These are phyloP conservation scores for Dendrocincla fuliginosa DNA, from an alignment of 2,797 vertebrate species.

Conservation along the genomic window DNA sequence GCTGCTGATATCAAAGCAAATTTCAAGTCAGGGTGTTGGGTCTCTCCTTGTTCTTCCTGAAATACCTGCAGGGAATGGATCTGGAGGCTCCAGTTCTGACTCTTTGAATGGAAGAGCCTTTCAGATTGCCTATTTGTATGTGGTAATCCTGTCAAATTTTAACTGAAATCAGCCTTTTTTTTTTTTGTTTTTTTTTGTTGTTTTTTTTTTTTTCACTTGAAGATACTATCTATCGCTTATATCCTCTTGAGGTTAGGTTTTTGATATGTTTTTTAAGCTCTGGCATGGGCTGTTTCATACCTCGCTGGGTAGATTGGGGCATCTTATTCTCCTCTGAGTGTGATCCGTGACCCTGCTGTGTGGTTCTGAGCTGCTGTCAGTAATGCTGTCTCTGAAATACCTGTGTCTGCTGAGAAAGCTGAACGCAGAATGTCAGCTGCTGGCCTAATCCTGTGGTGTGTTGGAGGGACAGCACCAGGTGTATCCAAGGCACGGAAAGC, in stretches of 20 bases:
- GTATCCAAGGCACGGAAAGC: not conserved
- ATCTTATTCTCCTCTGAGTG: not conserved
- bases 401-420: not conserved
- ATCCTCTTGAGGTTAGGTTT: not conserved
- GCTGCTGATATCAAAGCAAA: not conserved
- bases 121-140: not conserved
- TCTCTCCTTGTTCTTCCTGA: not conserved
- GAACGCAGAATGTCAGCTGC: not conserved
- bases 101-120: not conserved
- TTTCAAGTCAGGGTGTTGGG: not conserved
- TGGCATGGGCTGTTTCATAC: not conserved
- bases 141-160: not conserved
- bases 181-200: not conserved
- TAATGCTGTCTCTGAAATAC: not conserved
- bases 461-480: no score
- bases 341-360: not conserved
- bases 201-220: not conserved
- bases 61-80: not conserved
- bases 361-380: not conserved
- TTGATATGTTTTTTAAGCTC: not conserved
- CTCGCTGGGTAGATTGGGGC: not conserved
- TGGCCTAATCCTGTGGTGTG: not conserved
- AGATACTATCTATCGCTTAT: not conserved
- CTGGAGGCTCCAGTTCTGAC: not conserved
- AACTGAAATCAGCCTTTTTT: not conserved